phyloP scores from a whole-genome alignment of 2,797 vertebrate species.

The Crocodylus rhombifer region DNA sequence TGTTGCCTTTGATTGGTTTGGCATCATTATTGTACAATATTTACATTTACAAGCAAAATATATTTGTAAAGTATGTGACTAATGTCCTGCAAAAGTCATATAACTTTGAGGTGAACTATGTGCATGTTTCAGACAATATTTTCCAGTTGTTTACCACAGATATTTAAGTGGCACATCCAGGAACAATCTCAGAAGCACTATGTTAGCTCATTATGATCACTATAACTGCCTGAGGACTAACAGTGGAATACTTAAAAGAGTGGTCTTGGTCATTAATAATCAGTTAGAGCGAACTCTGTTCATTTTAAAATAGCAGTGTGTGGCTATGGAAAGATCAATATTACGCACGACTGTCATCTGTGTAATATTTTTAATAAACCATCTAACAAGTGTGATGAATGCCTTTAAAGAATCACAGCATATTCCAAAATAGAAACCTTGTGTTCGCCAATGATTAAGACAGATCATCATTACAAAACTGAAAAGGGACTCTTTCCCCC shows the following conservation, averaged over 20 bases:
- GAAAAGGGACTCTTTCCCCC: not conserved
- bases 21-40: not conserved
- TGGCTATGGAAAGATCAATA: not conserved
- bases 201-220: not conserved
- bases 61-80: not conserved
- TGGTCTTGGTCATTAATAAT: not conserved
- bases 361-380: not conserved
- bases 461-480: not conserved
- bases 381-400: not conserved
- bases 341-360: not conserved
- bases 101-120: not conserved
- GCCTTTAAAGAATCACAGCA: not conserved
- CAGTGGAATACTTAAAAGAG: not conserved
- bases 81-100: rapidly evolving
- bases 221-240: not conserved
- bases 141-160: not conserved
- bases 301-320: not conserved
- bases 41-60: not conserved
- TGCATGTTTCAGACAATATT: not conserved
- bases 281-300: not conserved
- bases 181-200: not conserved
- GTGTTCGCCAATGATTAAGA: not conserved
- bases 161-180: too few species aligned
- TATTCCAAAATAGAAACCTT: not conserved
- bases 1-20: not conserved